These are phyloP conservation scores for Solenodon paradoxus DNA, from an alignment of 2,113 vertebrate genomes.

Conservation along the genomic window DNA sequence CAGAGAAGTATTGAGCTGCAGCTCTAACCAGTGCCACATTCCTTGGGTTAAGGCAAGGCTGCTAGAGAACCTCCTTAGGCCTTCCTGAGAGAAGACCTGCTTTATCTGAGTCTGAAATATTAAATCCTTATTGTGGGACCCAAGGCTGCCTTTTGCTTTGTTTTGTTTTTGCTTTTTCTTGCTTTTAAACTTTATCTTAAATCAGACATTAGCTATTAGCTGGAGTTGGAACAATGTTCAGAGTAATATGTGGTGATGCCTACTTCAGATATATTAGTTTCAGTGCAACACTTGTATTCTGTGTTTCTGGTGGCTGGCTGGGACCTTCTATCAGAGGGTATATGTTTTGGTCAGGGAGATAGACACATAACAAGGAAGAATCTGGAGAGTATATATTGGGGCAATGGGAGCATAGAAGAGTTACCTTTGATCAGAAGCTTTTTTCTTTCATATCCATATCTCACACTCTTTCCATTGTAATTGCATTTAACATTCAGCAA, in stretches of 20 bases:
- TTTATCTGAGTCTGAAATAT: constrained; percentile 53
- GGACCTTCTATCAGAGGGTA: background rate
- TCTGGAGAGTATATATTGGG: background rate
- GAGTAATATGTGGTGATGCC: background rate
- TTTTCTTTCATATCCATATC: background rate
- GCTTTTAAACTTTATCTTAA: constrained; percentile 45
- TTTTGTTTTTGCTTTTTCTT: constrained; percentile 38
- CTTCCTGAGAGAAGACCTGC: constrained; percentile 34
- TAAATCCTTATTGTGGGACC: constrained; percentile 18
- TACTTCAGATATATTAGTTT: background rate
- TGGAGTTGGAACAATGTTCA: background rate
- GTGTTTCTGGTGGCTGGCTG: background rate
- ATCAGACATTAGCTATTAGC: constrained; percentile 32
- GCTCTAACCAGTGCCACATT: constrained; percentile 47
- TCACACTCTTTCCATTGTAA: background rate
- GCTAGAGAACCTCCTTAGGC: constrained; percentile 2
- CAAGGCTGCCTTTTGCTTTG: background rate
- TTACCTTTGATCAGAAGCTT: background rate
- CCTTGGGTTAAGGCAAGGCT: constrained; percentile 30
- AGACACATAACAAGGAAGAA: background rate
- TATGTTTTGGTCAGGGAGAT: constrained; percentile 5
- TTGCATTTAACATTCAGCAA: background rate
- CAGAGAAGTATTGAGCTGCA: constrained; percentile 6
- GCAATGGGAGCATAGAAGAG: background rate
- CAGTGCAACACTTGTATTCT: background rate